phyloP scores from a whole-genome alignment of 2,113 vertebrate species.

The Eurypyga helias region DNA sequence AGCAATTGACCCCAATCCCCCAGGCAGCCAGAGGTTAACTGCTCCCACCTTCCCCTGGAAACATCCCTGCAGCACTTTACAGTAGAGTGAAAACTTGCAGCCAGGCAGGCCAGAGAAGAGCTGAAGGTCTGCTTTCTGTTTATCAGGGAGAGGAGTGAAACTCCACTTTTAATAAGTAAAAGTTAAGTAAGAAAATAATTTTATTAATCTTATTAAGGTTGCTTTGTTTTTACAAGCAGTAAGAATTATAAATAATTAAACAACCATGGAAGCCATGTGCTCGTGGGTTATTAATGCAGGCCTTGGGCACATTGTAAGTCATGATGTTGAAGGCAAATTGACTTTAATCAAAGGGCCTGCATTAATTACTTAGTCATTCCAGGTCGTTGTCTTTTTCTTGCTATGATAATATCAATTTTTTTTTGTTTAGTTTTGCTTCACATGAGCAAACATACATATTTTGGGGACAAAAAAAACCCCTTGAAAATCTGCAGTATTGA shows the following conservation, averaged over 20 bases:
- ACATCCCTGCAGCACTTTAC: background rate
- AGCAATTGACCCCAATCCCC: accelerated
- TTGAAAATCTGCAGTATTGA: background rate
- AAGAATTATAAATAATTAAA: constrained; percentile 69
- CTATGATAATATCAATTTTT: background rate
- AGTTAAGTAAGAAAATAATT: constrained; percentile 52
- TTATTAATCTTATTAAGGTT: constrained; percentile 52
- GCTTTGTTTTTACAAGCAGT: constrained; percentile 60
- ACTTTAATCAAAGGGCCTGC: constrained; percentile 66
- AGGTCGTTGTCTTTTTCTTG: constrained; percentile 21
- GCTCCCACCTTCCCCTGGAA: background rate
- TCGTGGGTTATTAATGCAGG: constrained; percentile 56
- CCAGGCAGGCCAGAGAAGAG: background rate
- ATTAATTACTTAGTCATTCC: constrained; percentile 64
- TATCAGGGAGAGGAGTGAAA: background rate
- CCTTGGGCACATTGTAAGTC: constrained; percentile 53
- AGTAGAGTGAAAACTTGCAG: background rate
- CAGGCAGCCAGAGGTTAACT: background rate
- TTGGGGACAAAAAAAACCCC: background rate
- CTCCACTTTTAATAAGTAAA: background rate
- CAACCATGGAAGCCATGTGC: constrained; percentile 46
- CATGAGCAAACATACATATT: background rate
- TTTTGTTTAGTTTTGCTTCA: constrained; percentile 12
- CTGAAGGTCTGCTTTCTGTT: background rate
- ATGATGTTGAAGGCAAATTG: constrained; percentile 64